These are phyloP conservation scores for Diplosoma virens DNA, from an alignment of 23 tunicate species.

Conservation along the genomic window DNA sequence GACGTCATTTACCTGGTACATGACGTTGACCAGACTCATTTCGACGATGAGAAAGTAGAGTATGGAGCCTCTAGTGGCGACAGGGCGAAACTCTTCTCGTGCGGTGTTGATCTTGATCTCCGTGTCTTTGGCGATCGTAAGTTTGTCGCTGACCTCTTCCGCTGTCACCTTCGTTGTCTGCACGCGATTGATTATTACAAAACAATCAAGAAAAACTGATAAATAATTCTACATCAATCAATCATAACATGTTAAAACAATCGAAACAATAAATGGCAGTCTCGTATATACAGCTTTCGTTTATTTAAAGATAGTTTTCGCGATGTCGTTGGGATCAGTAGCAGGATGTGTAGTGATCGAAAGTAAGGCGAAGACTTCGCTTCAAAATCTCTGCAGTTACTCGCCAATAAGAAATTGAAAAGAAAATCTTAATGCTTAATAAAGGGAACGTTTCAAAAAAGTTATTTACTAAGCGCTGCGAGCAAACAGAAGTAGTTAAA, in stretches of 20 bases:
- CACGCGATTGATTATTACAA: not conserved
- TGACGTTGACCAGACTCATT: constrained; percentile 99
- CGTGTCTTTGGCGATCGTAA: constrained; percentile 94
- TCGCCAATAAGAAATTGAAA: too few species aligned
- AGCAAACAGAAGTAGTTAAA: too few species aligned
- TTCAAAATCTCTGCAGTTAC: too few species aligned
- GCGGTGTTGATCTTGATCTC: constrained; percentile 99
- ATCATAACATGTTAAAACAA: not conserved
- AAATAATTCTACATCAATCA: too few species aligned
- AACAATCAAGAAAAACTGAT: too few species aligned
- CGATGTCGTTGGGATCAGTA: too few species aligned
- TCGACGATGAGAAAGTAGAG: constrained; percentile 99
- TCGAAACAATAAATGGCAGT: not conserved
- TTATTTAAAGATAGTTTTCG: not conserved
- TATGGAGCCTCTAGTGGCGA: constrained; percentile 97
- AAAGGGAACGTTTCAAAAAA: not conserved
- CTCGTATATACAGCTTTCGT: not conserved
- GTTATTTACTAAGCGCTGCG: not conserved
- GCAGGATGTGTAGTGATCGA: too few species aligned
- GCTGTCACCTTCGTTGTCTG: constrained; percentile 95
- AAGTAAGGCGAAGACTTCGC: too few species aligned
- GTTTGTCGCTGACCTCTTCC: constrained; percentile 96
- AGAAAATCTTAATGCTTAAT: too few species aligned
- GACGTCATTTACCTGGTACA: constrained; percentile 99
- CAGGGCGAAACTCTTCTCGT: constrained; percentile 98